Evolutionary conservation across 1,140 invertebrate genomes (phyloP), one percentile per base, ranked within the genome.

Genomic region (Hermatobates lingyangjiaoensis): DNA sequence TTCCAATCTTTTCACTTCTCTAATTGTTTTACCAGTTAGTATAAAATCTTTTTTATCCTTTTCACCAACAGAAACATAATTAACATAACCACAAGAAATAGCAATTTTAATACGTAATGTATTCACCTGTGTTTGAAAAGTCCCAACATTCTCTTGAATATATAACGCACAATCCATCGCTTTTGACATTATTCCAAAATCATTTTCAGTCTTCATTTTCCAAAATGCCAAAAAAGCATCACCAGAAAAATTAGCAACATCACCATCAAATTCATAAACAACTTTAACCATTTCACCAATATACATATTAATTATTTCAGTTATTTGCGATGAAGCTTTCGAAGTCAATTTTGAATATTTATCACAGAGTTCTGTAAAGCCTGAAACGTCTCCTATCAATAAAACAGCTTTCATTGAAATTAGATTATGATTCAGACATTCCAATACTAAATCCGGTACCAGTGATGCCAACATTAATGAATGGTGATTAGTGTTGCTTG

Each of bases 201-300:
- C 74, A 5, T 68, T 60, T 34, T 70, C 62, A 0, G 65, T 56
- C 2, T 63, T 61, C 0, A 70, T 62, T 55, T 76, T 76, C 74
- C 75, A 77, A 55, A 75, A 68, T 3, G 75, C 75, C 27, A 78
- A 66, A 58, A 81, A 79, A 20, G 77, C 77, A 58, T 80, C 76
- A 48, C 51, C 51, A 2, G 76, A 75, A 60, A 77, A 79, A 61
- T 79, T 79, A 0, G 79, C 58, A n/a, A 80, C 68, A 56, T 80
- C 77, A 0, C 77, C 77, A 21, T 72, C 67, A 48, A 74, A 73
- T 0, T 69, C 71, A 30, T 78, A 59, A 56, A 77, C 75, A 59
- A 76, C 74, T 56, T 77, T 74, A 0, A 79, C 72, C 72, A 80
- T 78, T 1, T 72, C 67, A 1, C 76, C 76, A 52, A 79, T 76